Evolutionary conservation across 2,797 vertebrate genomes (phyloP).

Genomic region (Enteromius fasciolatus): DNA sequence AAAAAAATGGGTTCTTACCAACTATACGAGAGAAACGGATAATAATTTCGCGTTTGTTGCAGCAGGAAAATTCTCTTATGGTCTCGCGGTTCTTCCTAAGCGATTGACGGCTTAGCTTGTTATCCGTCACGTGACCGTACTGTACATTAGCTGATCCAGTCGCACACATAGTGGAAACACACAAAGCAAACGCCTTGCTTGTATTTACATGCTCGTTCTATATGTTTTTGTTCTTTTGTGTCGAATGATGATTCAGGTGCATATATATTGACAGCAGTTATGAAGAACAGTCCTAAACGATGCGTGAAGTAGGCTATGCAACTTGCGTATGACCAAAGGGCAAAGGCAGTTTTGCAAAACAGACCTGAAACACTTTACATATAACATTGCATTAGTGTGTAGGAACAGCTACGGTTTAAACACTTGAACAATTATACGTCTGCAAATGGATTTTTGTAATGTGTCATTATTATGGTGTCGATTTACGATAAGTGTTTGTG

Average conservation of each 20-base stretch:
- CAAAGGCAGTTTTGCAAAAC: neutral
- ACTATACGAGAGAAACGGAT: conserved; percentile 59
- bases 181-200: neutral
- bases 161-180: conserved; percentile 13
- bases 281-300: neutral
- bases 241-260: neutral
- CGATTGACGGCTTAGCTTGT: conserved; percentile 59
- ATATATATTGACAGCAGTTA: neutral
- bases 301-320: neutral
- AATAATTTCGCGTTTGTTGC: conserved; percentile 60
- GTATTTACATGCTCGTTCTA: neutral
- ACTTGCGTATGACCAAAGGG: neutral
- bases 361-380: neutral
- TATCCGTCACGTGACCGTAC: conserved; percentile 63
- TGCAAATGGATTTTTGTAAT: neutral
- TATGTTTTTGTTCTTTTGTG: neutral
- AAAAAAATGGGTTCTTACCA: conserved; percentile 62
- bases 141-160: conserved; percentile 53
- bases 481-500: neutral
- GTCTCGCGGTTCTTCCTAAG: conserved; percentile 66
- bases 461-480: neutral
- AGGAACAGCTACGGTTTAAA: neutral
- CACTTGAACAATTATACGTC: neutral
- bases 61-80: conserved; percentile 58
- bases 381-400: neutral